Percentiles rank a stretch among this genome's conserved stretches.
Evolutionary conservation across 1,140 invertebrate species (phyloP).

Genomic region (Solenopsis invicta): DNA sequence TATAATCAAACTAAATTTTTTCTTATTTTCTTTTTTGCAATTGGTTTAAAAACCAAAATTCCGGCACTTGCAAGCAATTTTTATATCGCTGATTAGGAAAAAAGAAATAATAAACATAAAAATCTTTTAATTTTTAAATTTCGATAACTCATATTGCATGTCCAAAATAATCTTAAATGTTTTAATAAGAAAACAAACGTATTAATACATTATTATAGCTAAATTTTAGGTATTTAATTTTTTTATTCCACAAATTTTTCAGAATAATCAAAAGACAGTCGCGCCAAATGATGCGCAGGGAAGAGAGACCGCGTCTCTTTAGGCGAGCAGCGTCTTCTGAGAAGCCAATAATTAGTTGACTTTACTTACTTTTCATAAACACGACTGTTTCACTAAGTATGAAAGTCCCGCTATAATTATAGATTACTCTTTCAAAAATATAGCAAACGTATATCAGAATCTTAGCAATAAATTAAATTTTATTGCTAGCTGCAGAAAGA

Average conservation of each 20-base stretch:
- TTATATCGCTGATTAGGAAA: too few relatives aligned
- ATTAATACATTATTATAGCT: constrained; percentile 73
- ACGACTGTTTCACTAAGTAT: constrained; percentile 22
- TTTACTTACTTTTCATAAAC: constrained; percentile 28
- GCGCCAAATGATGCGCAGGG: too few relatives aligned
- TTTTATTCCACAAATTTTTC: background rate
- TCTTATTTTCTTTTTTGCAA: too few relatives aligned
- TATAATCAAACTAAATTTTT: too few relatives aligned
- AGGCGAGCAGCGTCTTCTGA: too few relatives aligned
- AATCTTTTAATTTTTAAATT: too few relatives aligned
- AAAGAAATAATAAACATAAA: too few relatives aligned
- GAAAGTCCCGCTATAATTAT: constrained; percentile 54
- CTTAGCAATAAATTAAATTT: constrained; percentile 62
- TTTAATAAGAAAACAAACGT: constrained; percentile 73
- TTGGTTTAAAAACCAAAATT: too few relatives aligned
- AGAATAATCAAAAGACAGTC: too few relatives aligned
- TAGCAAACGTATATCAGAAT: constrained; percentile 54
- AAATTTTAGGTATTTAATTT: background rate
- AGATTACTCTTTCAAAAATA: constrained; percentile 39
- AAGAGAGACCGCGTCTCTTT: too few relatives aligned
- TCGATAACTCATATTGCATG: too few relatives aligned
- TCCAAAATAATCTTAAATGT: background rate
- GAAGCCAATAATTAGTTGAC: background rate
- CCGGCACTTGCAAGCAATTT: too few relatives aligned
- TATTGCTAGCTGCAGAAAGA: constrained; percentile 64